Evolutionary conservation across 2,113 vertebrate genomes (phyloP).

Genomic region (Phalacrocorax carbo): DNA sequence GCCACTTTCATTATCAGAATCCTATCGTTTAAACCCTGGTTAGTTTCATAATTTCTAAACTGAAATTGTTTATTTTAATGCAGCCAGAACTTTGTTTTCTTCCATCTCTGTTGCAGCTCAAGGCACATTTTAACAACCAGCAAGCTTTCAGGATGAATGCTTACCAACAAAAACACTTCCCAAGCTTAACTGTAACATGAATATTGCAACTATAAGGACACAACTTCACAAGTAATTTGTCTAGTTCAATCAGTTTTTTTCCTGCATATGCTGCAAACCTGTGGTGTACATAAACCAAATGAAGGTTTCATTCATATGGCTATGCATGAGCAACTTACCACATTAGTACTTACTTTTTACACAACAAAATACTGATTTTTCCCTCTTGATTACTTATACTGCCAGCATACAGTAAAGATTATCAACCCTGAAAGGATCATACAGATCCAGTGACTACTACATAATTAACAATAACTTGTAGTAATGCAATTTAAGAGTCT

Average conservation of each 20-base stretch:
- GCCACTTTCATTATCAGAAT: not conserved
- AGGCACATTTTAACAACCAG: conserved; percentile 17
- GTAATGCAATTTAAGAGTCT: conserved; percentile 78
- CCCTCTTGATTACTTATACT: not conserved
- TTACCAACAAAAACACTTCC: conserved; percentile 34
- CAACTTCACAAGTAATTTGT: conserved; percentile 3
- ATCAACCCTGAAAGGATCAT: conserved; percentile 62
- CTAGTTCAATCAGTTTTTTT: not conserved
- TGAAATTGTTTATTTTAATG: not conserved
- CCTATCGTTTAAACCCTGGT: not conserved
- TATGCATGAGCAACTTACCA: not conserved
- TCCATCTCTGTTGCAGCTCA: not conserved
- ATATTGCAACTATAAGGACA: conserved; percentile 25
- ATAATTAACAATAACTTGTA: conserved; percentile 83
- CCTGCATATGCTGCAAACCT: not conserved
- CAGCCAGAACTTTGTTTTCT: not conserved
- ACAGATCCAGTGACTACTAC: conserved; percentile 79
- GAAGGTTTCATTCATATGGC: not conserved
- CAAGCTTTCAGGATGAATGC: conserved; percentile 1
- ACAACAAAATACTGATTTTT: conserved; percentile 5
- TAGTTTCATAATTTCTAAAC: not conserved
- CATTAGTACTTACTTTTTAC: not conserved
- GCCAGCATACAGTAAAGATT: conserved; percentile 21
- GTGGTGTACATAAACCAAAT: not conserved
- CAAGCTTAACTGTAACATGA: not conserved